Base-by-base conservation (phyloP, 2,113 vertebrate species). In the Oncorhynchus clarkii region DNA sequence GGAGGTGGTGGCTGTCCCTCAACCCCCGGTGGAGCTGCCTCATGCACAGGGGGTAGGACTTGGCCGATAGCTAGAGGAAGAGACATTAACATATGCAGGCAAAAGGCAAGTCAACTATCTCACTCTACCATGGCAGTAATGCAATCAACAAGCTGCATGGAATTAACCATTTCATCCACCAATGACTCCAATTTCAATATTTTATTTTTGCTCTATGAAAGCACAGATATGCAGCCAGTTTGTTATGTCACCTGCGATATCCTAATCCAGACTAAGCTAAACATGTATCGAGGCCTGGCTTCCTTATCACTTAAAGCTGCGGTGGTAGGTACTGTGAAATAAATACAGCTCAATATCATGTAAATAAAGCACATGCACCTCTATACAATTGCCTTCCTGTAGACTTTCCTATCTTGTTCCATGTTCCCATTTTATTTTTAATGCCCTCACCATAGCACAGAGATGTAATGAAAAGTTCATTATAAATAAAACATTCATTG, bases 21-120 rank as follows among this genome's bases (percentile, higher is more conserved):
- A 99, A 89, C 9, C 91, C 84, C 88, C 92, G 94, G 88, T 99
- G 97, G 76, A 99, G 78, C 88, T 99, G 96, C 65, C 96, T 93
- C 98, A 98, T 99, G 82, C 98, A 99, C 3, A 93, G 94, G 0
- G 98, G 97, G 87, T 96, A 99, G 0, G 97, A 98, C 78, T 95
- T 98, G 78, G 84, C 86, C 12, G 96, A 94, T 8, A 98, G 94
- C 98, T 99, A 86, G 0, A 73, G 76, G 31, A 73, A 68, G 31
- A 22, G 8, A 22, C 5, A 27, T n/a, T 29, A n/a, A 62, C 2
- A 67, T n/a, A 70, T 45, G 39, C 13, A 34, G 72, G 8, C 31
- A 26, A 64, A 48, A 60, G 18, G 59, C 62, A 27, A 57, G n/a
- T 62, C 7, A 62, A 22, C 51, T 18, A 54, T 5, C 51, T 54